Conservation (phyloP, 2,888 invertebrate species). For the Cataglyphis rosenhaueri region DNA sequence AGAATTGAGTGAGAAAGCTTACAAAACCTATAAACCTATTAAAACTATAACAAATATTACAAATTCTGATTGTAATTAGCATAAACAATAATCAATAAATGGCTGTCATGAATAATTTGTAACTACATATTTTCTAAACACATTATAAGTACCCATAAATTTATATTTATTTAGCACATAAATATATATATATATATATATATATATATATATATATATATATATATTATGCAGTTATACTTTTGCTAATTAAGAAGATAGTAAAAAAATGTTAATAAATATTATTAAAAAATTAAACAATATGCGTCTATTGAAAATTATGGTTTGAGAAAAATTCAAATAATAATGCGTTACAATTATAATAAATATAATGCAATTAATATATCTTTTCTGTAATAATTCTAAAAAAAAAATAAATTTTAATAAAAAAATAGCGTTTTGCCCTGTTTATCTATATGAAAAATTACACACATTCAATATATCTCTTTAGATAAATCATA, state of each 20-base stretch:
- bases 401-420: too few relatives aligned
- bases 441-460: background rate
- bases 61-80: slow-evolving; percentile 45
- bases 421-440: too few relatives aligned
- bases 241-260: too few relatives aligned
- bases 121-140: slow-evolving; percentile 22
- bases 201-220: background rate
- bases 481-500: background rate
- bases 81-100: slow-evolving; percentile 32
- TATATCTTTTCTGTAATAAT: too few relatives aligned
- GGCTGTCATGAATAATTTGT: slow-evolving; percentile 42
- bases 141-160: slow-evolving; percentile 1
- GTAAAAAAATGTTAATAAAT: too few relatives aligned
- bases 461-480: too few relatives aligned
- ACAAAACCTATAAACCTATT: background rate
- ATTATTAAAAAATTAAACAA: too few relatives aligned
- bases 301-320: too few relatives aligned
- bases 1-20: slow-evolving; percentile 23
- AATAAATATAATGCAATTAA: too few relatives aligned
- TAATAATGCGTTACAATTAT: too few relatives aligned
- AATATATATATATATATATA: background rate
- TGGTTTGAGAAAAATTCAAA: too few relatives aligned
- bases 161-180: background rate
- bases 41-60: background rate
- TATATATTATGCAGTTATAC: too few relatives aligned